A percentile compares a stretch with the other conserved stretches of the same genome.
These are phyloP conservation scores for Decapterus maruadsi DNA, from an alignment of 2,797 vertebrate genomes.

Conservation along the genomic window DNA sequence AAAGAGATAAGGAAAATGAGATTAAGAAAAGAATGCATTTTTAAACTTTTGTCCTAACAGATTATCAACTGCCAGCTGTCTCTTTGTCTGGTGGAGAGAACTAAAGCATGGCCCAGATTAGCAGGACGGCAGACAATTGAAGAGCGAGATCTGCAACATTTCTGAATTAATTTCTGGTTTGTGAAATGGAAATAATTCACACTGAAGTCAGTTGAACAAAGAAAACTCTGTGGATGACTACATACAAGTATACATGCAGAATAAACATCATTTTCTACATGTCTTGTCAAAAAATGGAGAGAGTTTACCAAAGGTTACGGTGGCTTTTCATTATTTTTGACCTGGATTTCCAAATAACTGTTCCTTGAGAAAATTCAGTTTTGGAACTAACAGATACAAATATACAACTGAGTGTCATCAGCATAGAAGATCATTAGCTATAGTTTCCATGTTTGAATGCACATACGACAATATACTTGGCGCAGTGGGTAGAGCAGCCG, in stretches of 20 bases:
- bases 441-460: background rate
- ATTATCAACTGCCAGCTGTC: slow-evolving; percentile 60
- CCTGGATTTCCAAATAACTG: background rate
- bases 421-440: background rate
- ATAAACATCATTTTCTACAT: background rate
- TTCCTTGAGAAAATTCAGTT: background rate
- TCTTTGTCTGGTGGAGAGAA: slow-evolving; percentile 46
- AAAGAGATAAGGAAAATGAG: slow-evolving; percentile 73
- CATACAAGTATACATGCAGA: background rate
- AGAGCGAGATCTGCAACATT: slow-evolving; percentile 59
- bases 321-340: background rate
- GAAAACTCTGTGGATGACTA: background rate
- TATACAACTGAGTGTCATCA: background rate
- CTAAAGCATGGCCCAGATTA: slow-evolving; percentile 57
- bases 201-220: slow-evolving; percentile 4
- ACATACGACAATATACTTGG: background rate
- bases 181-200: slow-evolving; percentile 40
- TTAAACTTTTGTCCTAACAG: slow-evolving; percentile 66
- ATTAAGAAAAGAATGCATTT: slow-evolving; percentile 77
- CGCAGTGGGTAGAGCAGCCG: too few relatives aligned
- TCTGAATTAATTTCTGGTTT: slow-evolving; percentile 53
- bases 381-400: background rate
- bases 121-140: slow-evolving; percentile 49
- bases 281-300: background rate
- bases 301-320: background rate